Conservation (phyloP, 2,888 invertebrate species). For the Cactoblastis cactorum region DNA sequence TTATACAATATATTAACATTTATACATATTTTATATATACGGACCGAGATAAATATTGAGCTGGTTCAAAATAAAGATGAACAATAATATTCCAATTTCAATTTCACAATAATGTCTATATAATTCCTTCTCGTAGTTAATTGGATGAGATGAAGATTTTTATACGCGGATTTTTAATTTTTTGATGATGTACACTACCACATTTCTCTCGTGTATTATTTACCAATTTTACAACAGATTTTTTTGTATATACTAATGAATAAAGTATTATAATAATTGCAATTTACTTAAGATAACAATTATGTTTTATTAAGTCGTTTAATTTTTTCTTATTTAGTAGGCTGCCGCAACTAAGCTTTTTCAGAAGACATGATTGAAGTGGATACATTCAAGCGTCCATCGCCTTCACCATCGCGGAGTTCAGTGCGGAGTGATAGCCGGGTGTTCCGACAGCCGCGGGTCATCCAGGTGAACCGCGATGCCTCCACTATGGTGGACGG, state of each 20-base stretch:
- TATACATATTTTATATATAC: conserved; percentile 19
- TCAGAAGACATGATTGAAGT: conserved; percentile 58
- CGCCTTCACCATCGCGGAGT: conserved; percentile 70
- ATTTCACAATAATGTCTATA: neutral
- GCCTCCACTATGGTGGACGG: conserved; percentile 74
- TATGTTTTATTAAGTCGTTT: too few relatives aligned
- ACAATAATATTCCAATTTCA: conserved; percentile 22
- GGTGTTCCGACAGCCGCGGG: conserved; percentile 66
- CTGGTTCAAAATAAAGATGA: conserved; percentile 29
- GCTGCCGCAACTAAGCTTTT: neutral
- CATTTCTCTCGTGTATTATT: too few relatives aligned
- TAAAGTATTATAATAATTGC: too few relatives aligned
- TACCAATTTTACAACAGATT: too few relatives aligned
- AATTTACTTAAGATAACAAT: too few relatives aligned
- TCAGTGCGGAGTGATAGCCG: conserved; percentile 69
- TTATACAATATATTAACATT: conserved; percentile 18
- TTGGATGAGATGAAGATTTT: too few relatives aligned
- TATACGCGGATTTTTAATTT: too few relatives aligned
- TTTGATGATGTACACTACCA: too few relatives aligned
- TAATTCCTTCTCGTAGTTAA: too few relatives aligned
- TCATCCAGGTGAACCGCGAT: conserved; percentile 73
- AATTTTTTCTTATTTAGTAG: conserved; percentile 5
- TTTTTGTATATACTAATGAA: too few relatives aligned
- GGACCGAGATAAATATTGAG: conserved; percentile 27
- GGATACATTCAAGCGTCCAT: conserved; percentile 66